A percentile compares a stretch with the other conserved stretches of the same genome.
Conservation (phyloP, 2,888 invertebrate genomes). For the Marasmarcha lunaedactyla region DNA sequence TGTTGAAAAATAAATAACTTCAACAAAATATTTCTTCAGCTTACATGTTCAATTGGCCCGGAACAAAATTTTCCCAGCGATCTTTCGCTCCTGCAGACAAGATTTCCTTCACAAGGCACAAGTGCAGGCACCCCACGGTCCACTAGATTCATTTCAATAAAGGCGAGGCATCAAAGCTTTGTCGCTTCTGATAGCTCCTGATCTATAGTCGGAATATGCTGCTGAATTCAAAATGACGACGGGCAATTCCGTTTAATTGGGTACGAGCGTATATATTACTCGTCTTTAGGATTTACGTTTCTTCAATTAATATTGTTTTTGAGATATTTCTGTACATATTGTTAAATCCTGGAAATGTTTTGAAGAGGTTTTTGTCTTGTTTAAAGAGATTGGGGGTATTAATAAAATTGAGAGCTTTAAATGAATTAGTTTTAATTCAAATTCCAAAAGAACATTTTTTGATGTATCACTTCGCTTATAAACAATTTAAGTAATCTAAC, state of each 20-base stretch:
- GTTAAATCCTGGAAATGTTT: too few relatives aligned
- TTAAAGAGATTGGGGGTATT: too few relatives aligned
- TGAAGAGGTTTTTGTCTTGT: too few relatives aligned
- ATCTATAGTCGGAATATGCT: background rate
- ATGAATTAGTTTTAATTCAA: background rate
- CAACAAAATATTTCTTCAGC: too few relatives aligned
- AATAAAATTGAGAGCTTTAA: background rate
- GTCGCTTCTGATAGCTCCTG: background rate
- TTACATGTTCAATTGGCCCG: too few relatives aligned
- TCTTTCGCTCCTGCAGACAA: background rate
- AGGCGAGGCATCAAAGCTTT: background rate
- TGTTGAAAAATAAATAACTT: too few relatives aligned
- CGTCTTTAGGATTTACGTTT: too few relatives aligned
- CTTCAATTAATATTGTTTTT: too few relatives aligned
- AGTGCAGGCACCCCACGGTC: constrained; percentile 1
- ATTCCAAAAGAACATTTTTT: constrained; percentile 1
- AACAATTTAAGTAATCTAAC: constrained; percentile 27
- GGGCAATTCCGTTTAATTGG: background rate
- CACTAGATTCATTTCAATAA: background rate
- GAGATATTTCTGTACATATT: too few relatives aligned
- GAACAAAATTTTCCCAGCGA: too few relatives aligned
- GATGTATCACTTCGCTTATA: constrained; percentile 38
- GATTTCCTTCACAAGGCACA: background rate
- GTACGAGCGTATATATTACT: background rate
- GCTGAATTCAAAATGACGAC: background rate